A percentile compares a stretch with the other conserved stretches of the same genome.
phyloP scores from a whole-genome alignment of 2,888 invertebrate genomes.

The Corbicula japonica region DNA sequence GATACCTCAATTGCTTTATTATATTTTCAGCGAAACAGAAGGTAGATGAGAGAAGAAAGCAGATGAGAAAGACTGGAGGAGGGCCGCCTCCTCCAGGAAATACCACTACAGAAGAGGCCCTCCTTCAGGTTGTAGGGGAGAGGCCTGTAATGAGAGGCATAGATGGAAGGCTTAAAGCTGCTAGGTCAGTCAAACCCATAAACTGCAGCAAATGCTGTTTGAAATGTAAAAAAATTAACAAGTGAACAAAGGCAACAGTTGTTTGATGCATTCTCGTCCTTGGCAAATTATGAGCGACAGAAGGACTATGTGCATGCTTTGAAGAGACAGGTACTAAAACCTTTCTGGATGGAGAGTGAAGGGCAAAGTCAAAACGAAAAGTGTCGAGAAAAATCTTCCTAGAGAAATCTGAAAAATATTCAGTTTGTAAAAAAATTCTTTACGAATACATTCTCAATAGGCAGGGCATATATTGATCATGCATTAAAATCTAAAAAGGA shows the following conservation, averaged over 20 bases:
- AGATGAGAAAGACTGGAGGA: too few relatives aligned
- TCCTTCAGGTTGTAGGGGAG: too few relatives aligned
- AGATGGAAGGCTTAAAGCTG: not conserved
- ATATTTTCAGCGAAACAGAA: too few relatives aligned
- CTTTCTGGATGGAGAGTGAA: not conserved
- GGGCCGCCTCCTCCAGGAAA: too few relatives aligned
- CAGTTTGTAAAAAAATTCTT: too few relatives aligned
- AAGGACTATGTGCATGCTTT: not conserved
- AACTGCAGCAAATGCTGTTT: not conserved
- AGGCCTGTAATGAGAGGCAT: too few relatives aligned
- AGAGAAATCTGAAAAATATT: not conserved
- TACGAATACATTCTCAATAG: too few relatives aligned
- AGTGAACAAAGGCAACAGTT: not conserved
- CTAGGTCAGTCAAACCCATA: not conserved
- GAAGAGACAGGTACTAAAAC: not conserved
- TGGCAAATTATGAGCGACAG: not conserved
- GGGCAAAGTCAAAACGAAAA: not conserved
- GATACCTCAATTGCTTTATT: too few relatives aligned
- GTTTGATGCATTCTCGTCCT: not conserved
- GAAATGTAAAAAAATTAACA: not conserved
- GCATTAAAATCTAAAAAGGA: not conserved
- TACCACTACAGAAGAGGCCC: too few relatives aligned
- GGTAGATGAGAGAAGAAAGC: too few relatives aligned
- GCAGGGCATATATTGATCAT: constrained; percentile 2
- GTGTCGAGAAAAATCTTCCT: not conserved